Evolutionary conservation across 2,888 invertebrate species (phyloP), one percentile per base, ranked within the genome.

Genomic region (Prenolepis imparis): DNA sequence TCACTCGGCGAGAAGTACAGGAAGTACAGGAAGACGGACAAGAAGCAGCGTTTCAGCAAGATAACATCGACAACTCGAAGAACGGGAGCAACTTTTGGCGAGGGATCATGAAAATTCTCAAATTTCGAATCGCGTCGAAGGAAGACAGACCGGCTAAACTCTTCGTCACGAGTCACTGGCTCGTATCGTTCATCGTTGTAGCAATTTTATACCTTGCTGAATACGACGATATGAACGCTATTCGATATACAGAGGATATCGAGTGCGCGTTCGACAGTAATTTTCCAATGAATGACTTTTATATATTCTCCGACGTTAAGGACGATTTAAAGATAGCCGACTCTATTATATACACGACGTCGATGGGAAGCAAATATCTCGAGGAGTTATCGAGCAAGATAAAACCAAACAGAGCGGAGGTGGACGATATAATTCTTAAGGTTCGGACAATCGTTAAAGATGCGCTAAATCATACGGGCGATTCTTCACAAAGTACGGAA

Each of bases 91-190:
- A n/a, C 18, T 15, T 32, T 12, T 1, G 39, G 2, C 32, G 12
- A 18, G 36, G 44, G 18, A 59, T 44, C 8, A 12, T 18, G 24
- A 44, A 36, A 12, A 59, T 21, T 3, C 44, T 4, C 0, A 70
- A 32, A 21, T 59, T 55, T 59, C 72, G 4, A 72, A 18, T n/a
- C 1, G 18, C 6, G 12, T 11, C 21, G 32, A 78, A 59, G 21
- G 63, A 67, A 70, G 52, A 81, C n/a, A 86, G 75, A 74, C 64
- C 91, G 9, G 86, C 84, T 3, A 73, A 68, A 9, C 39, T 92
- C 3, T 90, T 91, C 82, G 67, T 94, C 24, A 44, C 88, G 4
- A 85, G 87, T 59, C 94, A 94, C 67, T 94, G 94, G 94, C 52
- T 94, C 1, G n/a, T 93, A n/a, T 92, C 93, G 3, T 78, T 92